A percentile compares a stretch with the other conserved stretches of the same genome.
phyloP scores from a whole-genome alignment of 2,888 invertebrate species.

The Phaonia tiefii region DNA sequence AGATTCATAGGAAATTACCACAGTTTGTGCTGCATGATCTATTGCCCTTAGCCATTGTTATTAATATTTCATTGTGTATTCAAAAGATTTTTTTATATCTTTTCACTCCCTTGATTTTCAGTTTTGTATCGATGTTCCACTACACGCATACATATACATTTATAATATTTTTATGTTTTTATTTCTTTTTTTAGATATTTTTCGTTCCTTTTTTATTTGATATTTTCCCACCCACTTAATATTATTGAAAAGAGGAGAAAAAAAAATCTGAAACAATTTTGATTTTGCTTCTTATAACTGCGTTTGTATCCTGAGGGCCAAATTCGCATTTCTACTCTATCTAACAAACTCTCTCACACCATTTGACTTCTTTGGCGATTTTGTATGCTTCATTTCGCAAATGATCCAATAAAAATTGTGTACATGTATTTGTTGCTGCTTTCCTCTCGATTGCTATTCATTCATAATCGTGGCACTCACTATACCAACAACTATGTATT shows the following conservation, averaged over 20 bases:
- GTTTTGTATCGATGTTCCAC: neutral
- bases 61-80: conserved; percentile 22
- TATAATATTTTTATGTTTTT: neutral
- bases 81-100: neutral
- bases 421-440: neutral
- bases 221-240: conserved; percentile 32
- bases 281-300: conserved; percentile 9
- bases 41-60: conserved; percentile 17
- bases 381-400: conserved; percentile 57
- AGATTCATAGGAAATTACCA: no score
- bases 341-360: neutral
- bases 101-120: neutral
- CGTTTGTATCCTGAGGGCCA: conserved; percentile 9
- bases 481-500: neutral
- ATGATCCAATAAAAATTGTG: conserved; percentile 35
- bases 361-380: neutral
- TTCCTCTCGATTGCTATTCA: conserved; percentile 1
- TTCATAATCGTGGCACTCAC: conserved; percentile 7
- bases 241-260: neutral
- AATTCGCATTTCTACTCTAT: neutral
- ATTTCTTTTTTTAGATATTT: neutral
- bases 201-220: neutral
- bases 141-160: neutral
- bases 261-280: conserved; percentile 9
- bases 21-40: no score